Evolutionary conservation across 2,888 invertebrate genomes (phyloP).

Genomic region (Cryptocheilus praepositus): DNA sequence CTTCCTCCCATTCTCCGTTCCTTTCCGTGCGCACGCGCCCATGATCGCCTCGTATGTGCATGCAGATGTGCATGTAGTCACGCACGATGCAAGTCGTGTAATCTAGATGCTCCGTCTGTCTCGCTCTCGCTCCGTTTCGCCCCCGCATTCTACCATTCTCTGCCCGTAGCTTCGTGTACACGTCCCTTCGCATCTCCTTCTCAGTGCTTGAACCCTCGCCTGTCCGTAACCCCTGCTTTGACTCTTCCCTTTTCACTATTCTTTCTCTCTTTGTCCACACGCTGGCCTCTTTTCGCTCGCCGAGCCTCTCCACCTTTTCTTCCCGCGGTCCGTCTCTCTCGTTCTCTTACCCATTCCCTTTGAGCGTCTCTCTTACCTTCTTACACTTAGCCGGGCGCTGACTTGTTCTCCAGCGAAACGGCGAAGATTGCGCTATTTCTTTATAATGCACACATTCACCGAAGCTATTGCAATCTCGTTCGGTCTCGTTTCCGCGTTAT

Average conservation of each 20-base stretch:
- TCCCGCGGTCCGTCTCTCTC: neutral
- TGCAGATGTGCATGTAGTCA: constrained; percentile 21
- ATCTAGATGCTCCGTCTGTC: constrained; percentile 31
- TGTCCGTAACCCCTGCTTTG: neutral
- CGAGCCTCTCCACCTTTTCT: neutral
- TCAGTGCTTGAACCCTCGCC: neutral
- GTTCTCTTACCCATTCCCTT: neutral
- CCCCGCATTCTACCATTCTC: constrained; percentile 20
- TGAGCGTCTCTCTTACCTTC: neutral
- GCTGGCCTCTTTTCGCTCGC: neutral
- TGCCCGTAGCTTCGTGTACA: constrained; percentile 20
- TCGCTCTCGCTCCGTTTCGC: constrained; percentile 22
- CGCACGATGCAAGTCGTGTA: constrained; percentile 19
- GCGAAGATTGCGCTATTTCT: constrained; percentile 60
- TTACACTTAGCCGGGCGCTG: too few species aligned
- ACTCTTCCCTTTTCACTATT: neutral
- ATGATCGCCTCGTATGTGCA: constrained; percentile 17
- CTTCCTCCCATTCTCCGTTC: neutral
- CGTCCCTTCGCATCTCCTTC: constrained; percentile 22
- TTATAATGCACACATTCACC: constrained; percentile 57
- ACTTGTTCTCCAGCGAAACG: constrained; percentile 19
- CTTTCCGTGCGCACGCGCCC: constrained; percentile 18
- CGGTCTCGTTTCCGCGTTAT: constrained; percentile 58
- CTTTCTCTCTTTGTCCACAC: neutral
- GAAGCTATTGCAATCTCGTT: constrained; percentile 56